Evolutionary conservation across 1,140 invertebrate genomes (phyloP).

Genomic region (Ceratoteleas bidentatus): DNA sequence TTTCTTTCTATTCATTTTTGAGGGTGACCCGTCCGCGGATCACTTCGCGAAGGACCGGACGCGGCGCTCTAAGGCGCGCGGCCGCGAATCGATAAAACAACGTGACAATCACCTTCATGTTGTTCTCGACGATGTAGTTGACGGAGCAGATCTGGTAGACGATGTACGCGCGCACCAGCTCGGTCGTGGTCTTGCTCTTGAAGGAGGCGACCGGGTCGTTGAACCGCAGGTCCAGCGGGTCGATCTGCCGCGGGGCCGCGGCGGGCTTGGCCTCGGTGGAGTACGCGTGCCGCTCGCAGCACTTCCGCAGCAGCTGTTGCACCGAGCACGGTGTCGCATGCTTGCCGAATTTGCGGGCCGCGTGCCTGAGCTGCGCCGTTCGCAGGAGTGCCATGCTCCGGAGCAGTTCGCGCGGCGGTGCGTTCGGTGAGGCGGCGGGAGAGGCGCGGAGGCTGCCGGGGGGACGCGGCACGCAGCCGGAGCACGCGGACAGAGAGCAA

Average conservation of each 20-base stretch:
- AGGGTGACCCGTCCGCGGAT: no score
- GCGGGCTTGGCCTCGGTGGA: slow-evolving; percentile 53
- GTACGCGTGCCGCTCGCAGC: slow-evolving; percentile 66
- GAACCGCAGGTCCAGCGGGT: slow-evolving; percentile 94
- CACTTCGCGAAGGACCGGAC: no score
- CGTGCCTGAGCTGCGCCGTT: slow-evolving; percentile 48
- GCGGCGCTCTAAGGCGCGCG: no score
- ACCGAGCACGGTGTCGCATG: slow-evolving; percentile 57
- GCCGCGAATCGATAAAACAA: no score
- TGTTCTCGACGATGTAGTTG: no score
- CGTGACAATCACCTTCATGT: no score
- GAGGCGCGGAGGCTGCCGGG: no score
- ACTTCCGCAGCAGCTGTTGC: slow-evolving; percentile 70
- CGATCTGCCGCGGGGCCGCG: slow-evolving; percentile 81
- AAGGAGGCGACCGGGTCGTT: slow-evolving; percentile 90
- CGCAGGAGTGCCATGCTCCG: slow-evolving; percentile 56
- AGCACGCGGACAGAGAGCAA: no score
- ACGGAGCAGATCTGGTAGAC: no score
- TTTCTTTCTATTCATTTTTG: no score
- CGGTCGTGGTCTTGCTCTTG: slow-evolving; percentile 97
- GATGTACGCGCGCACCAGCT: slow-evolving; percentile 94
- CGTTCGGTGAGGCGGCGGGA: no score
- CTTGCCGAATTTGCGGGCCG: slow-evolving; percentile 40
- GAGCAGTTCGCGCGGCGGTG: not conserved
- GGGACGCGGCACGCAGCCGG: no score